Percentiles rank a stretch among this genome's conserved stretches.
Evolutionary conservation across 1,140 invertebrate genomes (phyloP).

Genomic region (Ganaspis sp.): DNA sequence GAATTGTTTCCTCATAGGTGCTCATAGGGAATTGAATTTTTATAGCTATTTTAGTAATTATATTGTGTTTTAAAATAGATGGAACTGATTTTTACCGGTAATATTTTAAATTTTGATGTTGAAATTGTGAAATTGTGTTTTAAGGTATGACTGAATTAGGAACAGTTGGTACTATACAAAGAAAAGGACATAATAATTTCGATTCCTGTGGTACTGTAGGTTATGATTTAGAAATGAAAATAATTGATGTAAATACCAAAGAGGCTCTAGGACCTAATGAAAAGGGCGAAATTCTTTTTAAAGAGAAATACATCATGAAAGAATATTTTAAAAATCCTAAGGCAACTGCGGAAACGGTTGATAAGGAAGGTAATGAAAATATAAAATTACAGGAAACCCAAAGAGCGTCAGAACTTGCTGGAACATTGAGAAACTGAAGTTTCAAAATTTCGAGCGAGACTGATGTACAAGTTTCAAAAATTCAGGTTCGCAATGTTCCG

Average conservation of each 20-base stretch:
- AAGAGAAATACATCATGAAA: constrained; percentile 60
- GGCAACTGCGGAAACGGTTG: constrained; percentile 76
- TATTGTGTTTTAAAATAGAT: no score
- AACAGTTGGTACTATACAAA: not conserved
- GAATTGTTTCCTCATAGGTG: no score
- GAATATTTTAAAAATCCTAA: constrained; percentile 74
- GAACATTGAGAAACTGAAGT: no score
- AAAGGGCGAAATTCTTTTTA: constrained; percentile 68
- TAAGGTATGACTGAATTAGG: constrained; percentile 40
- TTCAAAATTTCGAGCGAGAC: no score
- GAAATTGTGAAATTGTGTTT: not conserved
- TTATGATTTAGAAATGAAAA: constrained; percentile 44
- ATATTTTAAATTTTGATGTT: constrained; percentile 29
- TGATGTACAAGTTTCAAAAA: no score
- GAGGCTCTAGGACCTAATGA: constrained; percentile 55
- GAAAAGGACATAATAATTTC: not conserved
- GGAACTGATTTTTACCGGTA: no score
- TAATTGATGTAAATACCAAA: constrained; percentile 44
- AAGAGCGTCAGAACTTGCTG: no score
- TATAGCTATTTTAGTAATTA: no score
- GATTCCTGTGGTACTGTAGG: constrained; percentile 40
- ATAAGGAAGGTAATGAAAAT: constrained; percentile 75
- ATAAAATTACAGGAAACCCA: no score
- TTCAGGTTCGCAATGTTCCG: no score
- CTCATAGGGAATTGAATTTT: no score